Percentiles rank a stretch among this genome's conserved stretches.
phyloP scores from a whole-genome alignment of 2,797 vertebrate species.

The Poeciliopsis gracilis region DNA sequence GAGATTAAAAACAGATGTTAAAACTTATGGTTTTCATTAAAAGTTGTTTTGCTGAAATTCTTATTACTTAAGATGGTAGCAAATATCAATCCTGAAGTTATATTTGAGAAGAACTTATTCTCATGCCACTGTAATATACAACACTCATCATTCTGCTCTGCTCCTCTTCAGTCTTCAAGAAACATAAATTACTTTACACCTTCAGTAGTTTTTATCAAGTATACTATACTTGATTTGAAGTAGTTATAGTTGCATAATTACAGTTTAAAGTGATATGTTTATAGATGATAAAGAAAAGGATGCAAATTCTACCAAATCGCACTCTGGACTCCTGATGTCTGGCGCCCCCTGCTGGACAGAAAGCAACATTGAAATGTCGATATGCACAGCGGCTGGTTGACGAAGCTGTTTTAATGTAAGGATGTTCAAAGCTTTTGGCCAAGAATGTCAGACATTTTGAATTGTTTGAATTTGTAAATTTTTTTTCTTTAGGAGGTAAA shows the following conservation, averaged over 20 bases:
- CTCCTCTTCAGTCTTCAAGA: background rate
- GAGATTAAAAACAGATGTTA: background rate
- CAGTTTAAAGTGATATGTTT: background rate
- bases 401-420: background rate
- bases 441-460: background rate
- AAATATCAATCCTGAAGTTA: background rate
- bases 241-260: background rate
- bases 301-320: background rate
- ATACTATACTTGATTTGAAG: too few relatives aligned
- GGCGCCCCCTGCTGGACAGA: conserved; percentile 55
- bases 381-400: background rate
- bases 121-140: background rate
- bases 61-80: background rate
- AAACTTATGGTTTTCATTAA: background rate
- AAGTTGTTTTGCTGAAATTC: background rate
- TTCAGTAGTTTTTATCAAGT: too few relatives aligned
- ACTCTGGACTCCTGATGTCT: conserved; percentile 1
- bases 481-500: background rate
- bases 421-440: background rate
- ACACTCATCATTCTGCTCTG: background rate
- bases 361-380: background rate
- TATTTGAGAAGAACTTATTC: background rate
- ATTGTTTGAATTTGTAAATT: background rate
- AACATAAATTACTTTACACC: background rate
- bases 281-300: background rate